phyloP scores from a whole-genome alignment of 2,888 invertebrate species.

The Parascotia fuliginaria region DNA sequence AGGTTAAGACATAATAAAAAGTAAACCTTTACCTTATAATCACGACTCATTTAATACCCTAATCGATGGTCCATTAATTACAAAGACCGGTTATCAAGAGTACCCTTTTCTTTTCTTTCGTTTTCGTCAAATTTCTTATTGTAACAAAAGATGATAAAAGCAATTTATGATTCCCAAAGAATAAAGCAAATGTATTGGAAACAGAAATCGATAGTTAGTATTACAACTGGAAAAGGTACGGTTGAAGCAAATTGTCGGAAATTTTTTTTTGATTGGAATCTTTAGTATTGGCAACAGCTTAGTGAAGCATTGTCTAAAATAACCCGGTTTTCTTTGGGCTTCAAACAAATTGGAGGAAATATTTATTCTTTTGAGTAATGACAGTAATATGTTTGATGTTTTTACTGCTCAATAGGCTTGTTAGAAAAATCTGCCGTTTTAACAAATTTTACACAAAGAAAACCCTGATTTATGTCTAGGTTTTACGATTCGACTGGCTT shows the following conservation, averaged over 20 bases:
- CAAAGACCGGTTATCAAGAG: neutral
- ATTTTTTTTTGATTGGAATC: slow-evolving; percentile 3
- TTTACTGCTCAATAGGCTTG: too few relatives aligned
- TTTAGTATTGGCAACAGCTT: too few relatives aligned
- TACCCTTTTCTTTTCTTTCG: neutral
- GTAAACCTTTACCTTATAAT: neutral
- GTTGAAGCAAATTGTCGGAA: slow-evolving; percentile 11
- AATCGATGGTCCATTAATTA: neutral
- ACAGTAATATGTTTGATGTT: too few relatives aligned
- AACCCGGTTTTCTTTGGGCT: neutral
- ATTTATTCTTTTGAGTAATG: neutral
- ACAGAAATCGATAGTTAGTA: slow-evolving; percentile 21
- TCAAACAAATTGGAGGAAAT: neutral
- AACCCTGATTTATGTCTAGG: too few relatives aligned
- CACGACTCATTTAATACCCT: neutral
- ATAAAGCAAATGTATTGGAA: slow-evolving; percentile 35
- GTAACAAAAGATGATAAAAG: slow-evolving; percentile 21
- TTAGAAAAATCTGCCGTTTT: too few relatives aligned
- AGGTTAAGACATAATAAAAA: neutral
- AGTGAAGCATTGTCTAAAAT: neutral
- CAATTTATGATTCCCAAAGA: slow-evolving; percentile 32
- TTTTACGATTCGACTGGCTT: too few relatives aligned
- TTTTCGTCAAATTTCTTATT: neutral
- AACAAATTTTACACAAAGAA: too few relatives aligned
- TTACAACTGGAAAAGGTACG: slow-evolving; percentile 14